Conservation (phyloP, 2,888 invertebrate genomes). For the Volucella inflata region DNA sequence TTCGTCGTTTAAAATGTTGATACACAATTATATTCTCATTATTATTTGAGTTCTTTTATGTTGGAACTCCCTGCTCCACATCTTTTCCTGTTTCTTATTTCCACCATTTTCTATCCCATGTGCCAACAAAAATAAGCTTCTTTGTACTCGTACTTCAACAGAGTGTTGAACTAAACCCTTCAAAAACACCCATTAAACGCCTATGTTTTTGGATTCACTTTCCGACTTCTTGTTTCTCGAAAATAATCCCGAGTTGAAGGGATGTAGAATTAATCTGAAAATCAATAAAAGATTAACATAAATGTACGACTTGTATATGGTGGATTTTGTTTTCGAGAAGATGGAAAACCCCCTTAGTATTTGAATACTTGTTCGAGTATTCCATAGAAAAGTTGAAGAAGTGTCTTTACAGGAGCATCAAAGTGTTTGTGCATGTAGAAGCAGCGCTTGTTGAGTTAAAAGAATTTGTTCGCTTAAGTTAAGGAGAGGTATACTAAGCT, state of each 20-base stretch:
- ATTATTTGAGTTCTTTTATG: constrained; percentile 4
- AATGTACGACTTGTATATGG: constrained; percentile 25
- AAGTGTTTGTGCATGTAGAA: too few species aligned
- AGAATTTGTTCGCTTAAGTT: too few species aligned
- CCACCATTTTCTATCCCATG: neutral
- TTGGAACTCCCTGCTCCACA: neutral
- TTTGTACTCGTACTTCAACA: too few species aligned
- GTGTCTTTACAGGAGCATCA: neutral
- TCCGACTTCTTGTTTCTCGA: neutral
- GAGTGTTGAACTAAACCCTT: too few species aligned
- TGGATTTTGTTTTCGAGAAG: constrained; percentile 18
- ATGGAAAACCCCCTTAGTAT: neutral
- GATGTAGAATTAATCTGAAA: constrained; percentile 43
- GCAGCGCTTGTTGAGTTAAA: too few species aligned
- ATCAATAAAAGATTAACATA: constrained; percentile 66
- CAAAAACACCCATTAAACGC: too few species aligned
- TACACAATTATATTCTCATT: constrained; percentile 51
- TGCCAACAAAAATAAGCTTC: neutral
- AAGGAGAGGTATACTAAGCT: too few species aligned
- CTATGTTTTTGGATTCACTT: too few species aligned
- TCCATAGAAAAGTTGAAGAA: constrained; percentile 15
- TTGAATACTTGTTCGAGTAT: constrained; percentile 28
- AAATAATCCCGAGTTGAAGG: constrained; percentile 9
- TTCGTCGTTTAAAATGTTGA: constrained; percentile 44
- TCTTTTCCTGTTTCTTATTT: neutral